Base-by-base conservation (phyloP, 92 coral and sea anemone species). In the Heteractis magnifica region DNA sequence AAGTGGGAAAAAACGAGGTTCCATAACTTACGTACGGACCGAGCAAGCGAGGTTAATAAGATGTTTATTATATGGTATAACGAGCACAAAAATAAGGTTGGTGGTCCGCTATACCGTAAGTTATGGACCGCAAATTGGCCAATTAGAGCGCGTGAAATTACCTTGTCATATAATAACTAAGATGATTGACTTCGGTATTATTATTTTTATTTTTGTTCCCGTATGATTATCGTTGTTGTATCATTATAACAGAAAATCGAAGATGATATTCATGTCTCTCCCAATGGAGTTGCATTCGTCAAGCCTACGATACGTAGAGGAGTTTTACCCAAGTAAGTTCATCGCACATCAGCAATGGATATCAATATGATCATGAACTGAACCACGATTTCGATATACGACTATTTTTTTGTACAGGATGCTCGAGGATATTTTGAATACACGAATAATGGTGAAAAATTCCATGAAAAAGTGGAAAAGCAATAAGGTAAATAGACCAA, bases 391-490 rank as follows among this genome's bases (percentile, higher is more conserved):
- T 15, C 16, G 19, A 58, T 58, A 10, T 64, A 19, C n/a, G 50
- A 48, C 73, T 52, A 14, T 55, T 55, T 51, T 64, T 87, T 12
- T 55, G 51, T 49, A 44, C 62, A 97, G 99, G 65, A 97, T 97
- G 99, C 81, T 97, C 21, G 95, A 92, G 56, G 98, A 91, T 81
- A 97, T 97, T 60, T 86, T 97, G 71, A 84, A 94, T 81, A 97
- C 99, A 15, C 92, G 99, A 34, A 88, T 97, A 62, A 97, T 97
- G 99, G 99, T 97, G 49, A 97, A 97, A 83, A 88, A 87, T 8
- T 90, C 99, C 21, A 97, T 97, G 98, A 97, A 97, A 84, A 90
- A 81, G 59, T 85, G 92, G 89, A 97, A 97, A 84, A 81, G 68
- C 19, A 94, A 94, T 72, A 97, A 97, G 88, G 99, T 94, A 60